Evolutionary conservation across 2,888 invertebrate genomes (phyloP), one percentile per base, ranked within the genome.

Genomic region (Desoria tigrina): DNA sequence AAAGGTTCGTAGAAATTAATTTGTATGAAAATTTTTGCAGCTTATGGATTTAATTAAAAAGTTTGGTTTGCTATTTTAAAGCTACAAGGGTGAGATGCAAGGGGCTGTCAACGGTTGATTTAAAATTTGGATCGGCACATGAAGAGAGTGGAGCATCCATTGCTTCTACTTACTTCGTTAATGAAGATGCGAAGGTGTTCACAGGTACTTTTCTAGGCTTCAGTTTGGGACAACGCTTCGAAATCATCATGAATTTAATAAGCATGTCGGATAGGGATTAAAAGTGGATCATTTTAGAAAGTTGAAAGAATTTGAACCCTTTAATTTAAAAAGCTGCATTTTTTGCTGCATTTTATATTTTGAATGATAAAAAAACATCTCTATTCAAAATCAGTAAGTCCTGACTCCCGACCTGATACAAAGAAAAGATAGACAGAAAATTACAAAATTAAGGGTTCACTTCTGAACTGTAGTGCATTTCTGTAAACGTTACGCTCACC

Each of bases 121-220:
- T 69, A 14, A 63, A 69, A 21, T 63, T 69, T 57, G 59, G 59
- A 18, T 6, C 4, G n/a, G 49, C 42, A 18, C 27, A 26, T 3
- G 26, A 42, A 2, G 59, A 59, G 9, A 49, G 32, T 21, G 63
- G 58, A 21, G 60, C 59, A 11, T 57, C 61, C 18, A 61, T 63
- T 11, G 59, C 63, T 14, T 11, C 63, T 11, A 58, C 61, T 7
- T 26, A 37, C 9, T 69, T 66, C 51, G 54, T 69, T 6, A 61
- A 69, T 58, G 69, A 63, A 55, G 69, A 69, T 39, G 69, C 66
- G 2, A 63, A 54, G 39, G n/a, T 69, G 4, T 58, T 42, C 18
- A 63, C 63, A 26, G 66, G 66, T 69, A 60, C 28, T 42, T 26
- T n/a, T n/a, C n/a, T n/a, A n/a, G 21, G 32, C 9, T 51, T 16